phyloP scores from a whole-genome alignment of 2,113 vertebrate species.

The Vicugna pacos region DNA sequence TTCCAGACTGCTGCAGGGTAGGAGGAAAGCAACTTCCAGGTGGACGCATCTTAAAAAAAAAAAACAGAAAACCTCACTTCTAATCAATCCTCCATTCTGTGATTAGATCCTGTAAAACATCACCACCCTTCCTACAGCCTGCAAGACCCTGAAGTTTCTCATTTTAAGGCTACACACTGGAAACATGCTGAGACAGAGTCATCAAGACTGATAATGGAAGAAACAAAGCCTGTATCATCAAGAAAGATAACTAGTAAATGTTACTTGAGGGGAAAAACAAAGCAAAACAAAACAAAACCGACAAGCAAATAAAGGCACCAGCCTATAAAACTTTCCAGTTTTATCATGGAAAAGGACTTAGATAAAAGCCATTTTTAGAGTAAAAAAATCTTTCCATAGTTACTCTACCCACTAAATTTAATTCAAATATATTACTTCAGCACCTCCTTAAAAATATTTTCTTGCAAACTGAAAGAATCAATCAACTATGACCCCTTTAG shows the following conservation, averaged over 20 bases:
- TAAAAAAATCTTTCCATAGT: not conserved
- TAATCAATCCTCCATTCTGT: not conserved
- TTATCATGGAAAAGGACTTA: not conserved
- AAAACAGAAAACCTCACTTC: not conserved
- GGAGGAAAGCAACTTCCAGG: not conserved
- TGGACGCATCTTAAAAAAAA: not conserved
- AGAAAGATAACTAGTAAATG: not conserved
- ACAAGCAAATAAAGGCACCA: not conserved
- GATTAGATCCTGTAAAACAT: not conserved
- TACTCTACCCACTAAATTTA: not conserved
- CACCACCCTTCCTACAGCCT: rapidly evolving
- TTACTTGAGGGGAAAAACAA: not conserved
- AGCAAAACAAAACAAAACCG: not conserved
- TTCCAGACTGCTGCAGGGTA: not conserved
- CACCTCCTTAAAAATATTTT: constrained; percentile 14
- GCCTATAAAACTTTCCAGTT: not conserved
- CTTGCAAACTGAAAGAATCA: constrained; percentile 39
- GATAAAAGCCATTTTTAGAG: not conserved
- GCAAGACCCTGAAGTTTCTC: not conserved
- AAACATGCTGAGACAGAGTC: not conserved
- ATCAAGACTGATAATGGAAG: not conserved
- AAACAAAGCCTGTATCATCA: not conserved
- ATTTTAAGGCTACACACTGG: not conserved
- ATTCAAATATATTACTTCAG: constrained; percentile 30
- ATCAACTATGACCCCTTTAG: constrained; percentile 49